Evolutionary conservation across 2,113 vertebrate species (phyloP).

Genomic region (Carassius gibelio): DNA sequence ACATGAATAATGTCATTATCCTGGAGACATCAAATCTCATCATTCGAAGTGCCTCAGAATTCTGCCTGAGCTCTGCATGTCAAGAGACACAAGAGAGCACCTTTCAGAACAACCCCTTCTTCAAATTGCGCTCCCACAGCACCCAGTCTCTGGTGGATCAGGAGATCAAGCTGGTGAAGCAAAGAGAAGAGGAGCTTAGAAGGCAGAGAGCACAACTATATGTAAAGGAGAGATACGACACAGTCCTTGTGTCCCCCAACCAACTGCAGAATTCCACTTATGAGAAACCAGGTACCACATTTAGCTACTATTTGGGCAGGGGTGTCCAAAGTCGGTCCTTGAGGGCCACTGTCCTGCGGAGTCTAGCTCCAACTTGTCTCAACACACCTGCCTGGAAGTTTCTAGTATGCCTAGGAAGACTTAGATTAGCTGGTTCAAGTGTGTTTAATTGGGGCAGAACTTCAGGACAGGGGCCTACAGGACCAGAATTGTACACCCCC

Average conservation of each 20-base stretch:
- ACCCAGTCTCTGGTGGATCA: conserved; percentile 77
- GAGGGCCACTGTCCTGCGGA: too few species aligned
- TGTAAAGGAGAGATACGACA: conserved; percentile 63
- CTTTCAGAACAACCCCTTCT: conserved; percentile 80
- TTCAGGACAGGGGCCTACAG: too few species aligned
- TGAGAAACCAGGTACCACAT: conserved; percentile 71
- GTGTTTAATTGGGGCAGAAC: too few species aligned
- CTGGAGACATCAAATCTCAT: conserved; percentile 77
- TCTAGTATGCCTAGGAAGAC: too few species aligned
- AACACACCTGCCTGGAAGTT: too few species aligned
- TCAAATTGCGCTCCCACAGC: conserved; percentile 79
- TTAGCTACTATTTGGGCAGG: background rate
- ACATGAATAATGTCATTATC: conserved; percentile 74
- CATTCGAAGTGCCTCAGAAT: conserved; percentile 77
- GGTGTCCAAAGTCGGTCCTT: background rate
- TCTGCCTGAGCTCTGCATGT: conserved; percentile 71
- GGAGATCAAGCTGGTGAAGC: conserved; percentile 77
- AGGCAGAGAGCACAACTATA: conserved; percentile 75
- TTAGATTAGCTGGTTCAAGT: too few species aligned
- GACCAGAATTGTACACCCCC: too few species aligned
- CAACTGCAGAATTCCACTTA: conserved; percentile 72
- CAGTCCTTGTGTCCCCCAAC: conserved; percentile 64
- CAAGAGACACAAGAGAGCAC: conserved; percentile 74
- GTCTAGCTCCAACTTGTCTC: too few species aligned
- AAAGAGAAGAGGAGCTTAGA: conserved; percentile 78